These are phyloP conservation scores for Diglossa brunneiventris DNA, from an alignment of 2,113 vertebrate genomes.

Conservation along the genomic window DNA sequence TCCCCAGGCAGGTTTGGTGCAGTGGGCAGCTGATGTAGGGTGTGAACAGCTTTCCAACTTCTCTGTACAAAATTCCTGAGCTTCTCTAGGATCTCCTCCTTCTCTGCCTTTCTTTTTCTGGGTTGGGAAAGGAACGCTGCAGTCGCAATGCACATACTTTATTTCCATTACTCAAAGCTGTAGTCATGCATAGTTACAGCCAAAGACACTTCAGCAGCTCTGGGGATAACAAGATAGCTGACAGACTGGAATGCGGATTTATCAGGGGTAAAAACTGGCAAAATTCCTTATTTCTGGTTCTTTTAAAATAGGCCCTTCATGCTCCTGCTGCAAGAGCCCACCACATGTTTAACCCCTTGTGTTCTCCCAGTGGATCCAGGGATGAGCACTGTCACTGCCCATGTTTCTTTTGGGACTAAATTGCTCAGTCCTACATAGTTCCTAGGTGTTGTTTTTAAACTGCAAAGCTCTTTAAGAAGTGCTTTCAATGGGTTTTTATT, in stretches of 20 bases:
- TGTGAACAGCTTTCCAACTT: background rate
- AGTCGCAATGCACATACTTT: slow-evolving; percentile 27
- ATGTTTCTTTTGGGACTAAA: background rate
- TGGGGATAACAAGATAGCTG: slow-evolving; percentile 74
- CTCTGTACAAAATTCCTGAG: background rate
- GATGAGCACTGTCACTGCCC: background rate
- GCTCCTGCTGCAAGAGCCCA: background rate
- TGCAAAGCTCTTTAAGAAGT: background rate
- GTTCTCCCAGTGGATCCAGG: background rate
- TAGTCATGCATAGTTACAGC: slow-evolving; percentile 62
- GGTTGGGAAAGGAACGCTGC: slow-evolving; percentile 1
- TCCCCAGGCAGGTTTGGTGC: background rate
- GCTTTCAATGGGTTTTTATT: slow-evolving; percentile 27
- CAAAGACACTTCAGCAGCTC: slow-evolving; percentile 73
- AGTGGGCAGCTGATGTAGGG: background rate
- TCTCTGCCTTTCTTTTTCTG: background rate
- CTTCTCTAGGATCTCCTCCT: background rate
- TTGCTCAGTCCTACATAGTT: background rate
- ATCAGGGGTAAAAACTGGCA: slow-evolving; percentile 70
- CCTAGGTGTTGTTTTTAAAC: background rate
- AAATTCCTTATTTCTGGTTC: slow-evolving; percentile 58
- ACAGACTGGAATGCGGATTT: slow-evolving; percentile 71
- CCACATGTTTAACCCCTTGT: background rate
- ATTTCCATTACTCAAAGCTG: slow-evolving; percentile 70
- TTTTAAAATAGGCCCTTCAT: slow-evolving; percentile 53